Evolutionary conservation across 2,797 vertebrate species (phyloP).

Genomic region (Tokudaia tokunoshimensis): DNA sequence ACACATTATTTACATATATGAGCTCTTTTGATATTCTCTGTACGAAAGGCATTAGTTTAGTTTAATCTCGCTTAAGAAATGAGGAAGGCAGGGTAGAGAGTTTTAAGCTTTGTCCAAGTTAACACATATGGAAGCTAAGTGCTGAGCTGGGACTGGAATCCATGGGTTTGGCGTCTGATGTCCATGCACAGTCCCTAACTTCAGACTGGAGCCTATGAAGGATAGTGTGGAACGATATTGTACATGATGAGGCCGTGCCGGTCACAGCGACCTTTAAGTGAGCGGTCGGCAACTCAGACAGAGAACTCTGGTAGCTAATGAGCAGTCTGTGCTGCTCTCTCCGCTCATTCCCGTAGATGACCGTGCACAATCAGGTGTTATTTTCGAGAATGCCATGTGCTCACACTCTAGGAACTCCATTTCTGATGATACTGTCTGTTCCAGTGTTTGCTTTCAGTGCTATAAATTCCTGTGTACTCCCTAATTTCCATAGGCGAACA

Average conservation of each 20-base stretch:
- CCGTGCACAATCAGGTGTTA: neutral
- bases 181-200: no score
- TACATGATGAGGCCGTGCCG: neutral
- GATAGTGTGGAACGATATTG: neutral
- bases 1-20: neutral
- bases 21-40: neutral
- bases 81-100: neutral
- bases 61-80: slow-evolving; percentile 12
- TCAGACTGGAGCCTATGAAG: neutral
- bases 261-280: neutral
- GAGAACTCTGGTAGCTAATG: neutral
- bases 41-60: neutral
- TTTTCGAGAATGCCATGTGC: slow-evolving; percentile 51
- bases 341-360: neutral
- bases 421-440: slow-evolving; percentile 14
- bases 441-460: slow-evolving; percentile 13
- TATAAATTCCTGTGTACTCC: slow-evolving; percentile 23
- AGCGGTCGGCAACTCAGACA: neutral
- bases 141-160: neutral
- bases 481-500: slow-evolving; percentile 34
- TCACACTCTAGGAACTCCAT: neutral
- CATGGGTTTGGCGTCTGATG: neutral
- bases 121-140: neutral
- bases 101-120: neutral
- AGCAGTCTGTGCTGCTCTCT: neutral